Evolutionary conservation across 2,113 vertebrate genomes (phyloP).

Genomic region (Echinops telfairi): DNA sequence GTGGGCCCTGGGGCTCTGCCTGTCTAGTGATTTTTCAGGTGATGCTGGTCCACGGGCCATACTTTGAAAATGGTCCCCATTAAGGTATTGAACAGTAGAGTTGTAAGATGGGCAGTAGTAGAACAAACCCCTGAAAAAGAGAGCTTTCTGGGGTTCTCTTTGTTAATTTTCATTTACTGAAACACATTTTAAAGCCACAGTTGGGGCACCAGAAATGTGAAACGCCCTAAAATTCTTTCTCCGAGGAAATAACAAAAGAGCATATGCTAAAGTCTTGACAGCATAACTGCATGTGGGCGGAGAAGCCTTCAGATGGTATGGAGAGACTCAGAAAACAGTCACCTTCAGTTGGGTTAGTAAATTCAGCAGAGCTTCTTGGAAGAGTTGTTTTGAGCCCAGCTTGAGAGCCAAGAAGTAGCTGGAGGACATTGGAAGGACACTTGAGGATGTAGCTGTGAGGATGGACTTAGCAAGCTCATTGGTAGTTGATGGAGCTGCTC

Average conservation of each 20-base stretch:
- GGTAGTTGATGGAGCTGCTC: background rate
- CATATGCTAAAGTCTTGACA: background rate
- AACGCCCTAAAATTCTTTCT: conserved; percentile 25
- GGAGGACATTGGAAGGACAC: background rate
- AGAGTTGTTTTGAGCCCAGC: background rate
- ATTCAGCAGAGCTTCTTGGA: background rate
- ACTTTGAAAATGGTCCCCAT: background rate
- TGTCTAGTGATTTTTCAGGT: background rate
- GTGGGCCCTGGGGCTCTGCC: background rate
- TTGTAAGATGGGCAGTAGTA: background rate
- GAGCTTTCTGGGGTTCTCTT: background rate
- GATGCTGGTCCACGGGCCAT: background rate
- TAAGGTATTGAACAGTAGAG: background rate
- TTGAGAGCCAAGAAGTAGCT: background rate
- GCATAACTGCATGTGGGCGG: background rate
- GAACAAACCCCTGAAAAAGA: background rate
- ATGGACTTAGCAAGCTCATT: background rate
- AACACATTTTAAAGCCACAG: background rate
- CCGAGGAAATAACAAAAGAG: conserved; percentile 21
- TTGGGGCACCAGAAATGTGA: background rate
- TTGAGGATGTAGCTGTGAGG: background rate
- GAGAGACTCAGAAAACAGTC: background rate
- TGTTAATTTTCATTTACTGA: conserved; percentile 29
- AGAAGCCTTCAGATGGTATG: background rate
- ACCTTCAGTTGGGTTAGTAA: background rate